These are phyloP conservation scores for Ashinkailepas kermadecensis DNA, from an alignment of 2,888 invertebrate genomes.

Conservation along the genomic window DNA sequence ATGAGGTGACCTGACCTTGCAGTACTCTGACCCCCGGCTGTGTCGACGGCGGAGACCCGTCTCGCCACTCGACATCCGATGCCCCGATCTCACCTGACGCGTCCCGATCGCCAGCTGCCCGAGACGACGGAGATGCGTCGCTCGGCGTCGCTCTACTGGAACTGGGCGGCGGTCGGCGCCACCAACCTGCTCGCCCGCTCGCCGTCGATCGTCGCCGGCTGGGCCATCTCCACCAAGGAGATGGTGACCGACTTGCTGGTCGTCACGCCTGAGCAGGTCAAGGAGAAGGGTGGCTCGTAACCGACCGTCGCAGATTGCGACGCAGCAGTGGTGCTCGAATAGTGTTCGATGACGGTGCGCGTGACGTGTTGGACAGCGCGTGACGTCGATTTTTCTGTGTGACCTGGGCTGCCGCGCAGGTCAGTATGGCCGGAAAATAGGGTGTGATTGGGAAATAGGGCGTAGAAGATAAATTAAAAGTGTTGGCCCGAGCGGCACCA, in stretches of 20 bases:
- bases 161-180: neutral
- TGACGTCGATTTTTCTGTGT: too few species aligned
- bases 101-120: neutral
- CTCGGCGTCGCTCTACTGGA: neutral
- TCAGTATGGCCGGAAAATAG: too few species aligned
- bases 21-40: too few species aligned
- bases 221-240: slow-evolving; percentile 4
- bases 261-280: slow-evolving; percentile 1
- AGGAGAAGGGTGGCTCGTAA: neutral
- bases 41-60: neutral
- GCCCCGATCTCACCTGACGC: too few species aligned
- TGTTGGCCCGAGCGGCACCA: too few species aligned
- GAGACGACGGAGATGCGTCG: slow-evolving; percentile 4
- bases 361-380: too few species aligned
- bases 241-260: neutral
- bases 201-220: neutral
- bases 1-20: neutral
- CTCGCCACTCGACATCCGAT: neutral
- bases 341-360: too few species aligned
- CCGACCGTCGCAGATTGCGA: too few species aligned
- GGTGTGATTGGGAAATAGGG: too few species aligned
- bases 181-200: neutral
- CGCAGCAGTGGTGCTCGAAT: too few species aligned
- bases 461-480: too few species aligned
- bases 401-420: too few species aligned